Evolutionary conservation across 2,888 invertebrate species (phyloP), one percentile per base, ranked within the genome.

Genomic region (Erebia ligea): DNA sequence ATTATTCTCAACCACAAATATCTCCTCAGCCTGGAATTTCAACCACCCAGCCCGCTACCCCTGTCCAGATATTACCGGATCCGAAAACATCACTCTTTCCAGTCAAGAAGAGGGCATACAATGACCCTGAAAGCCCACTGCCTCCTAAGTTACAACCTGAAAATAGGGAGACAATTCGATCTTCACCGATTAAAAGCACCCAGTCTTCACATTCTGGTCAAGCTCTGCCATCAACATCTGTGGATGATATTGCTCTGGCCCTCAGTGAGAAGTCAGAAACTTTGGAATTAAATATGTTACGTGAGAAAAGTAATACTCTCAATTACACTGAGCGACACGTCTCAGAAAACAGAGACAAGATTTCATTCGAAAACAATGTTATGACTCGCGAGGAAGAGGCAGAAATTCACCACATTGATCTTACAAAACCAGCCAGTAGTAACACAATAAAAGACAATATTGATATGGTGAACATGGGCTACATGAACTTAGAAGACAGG

Each of bases 101-200:
- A 11, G 95, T 95, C 52, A 95, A 95, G 81, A 95, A 95, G 81
- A 89, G 95, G 56, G 93, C 91, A 50, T 95, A 95, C 76, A 95
- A 91, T 81, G 95, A 95, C 78, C 85, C 87, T 2, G 91, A 92
- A 34, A 77, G 84, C 77, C 19, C 87, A 68, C 68, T 88, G 77
- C 71, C 86, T 82, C 69, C 84, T 77, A 79, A 86, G 80, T 85
- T 89, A 81, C 9, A 70, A 8, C 40, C 79, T 8, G 91, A 90
- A 58, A 86, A 63, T 42, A 71, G 84, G 73, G 90, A 87, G 19
- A 66, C 73, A 56, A 67, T 77, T 15, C 71, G 40, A 42, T 58
- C 78, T 4, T 50, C 75, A 19, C 79, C 83, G 70, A 79, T 59
- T 61, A 91, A 89, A 79, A 79, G 81, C 8, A 25, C 82, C 4